Conservation (phyloP, 2,113 vertebrate species). For the Syrmaticus mikado region DNA sequence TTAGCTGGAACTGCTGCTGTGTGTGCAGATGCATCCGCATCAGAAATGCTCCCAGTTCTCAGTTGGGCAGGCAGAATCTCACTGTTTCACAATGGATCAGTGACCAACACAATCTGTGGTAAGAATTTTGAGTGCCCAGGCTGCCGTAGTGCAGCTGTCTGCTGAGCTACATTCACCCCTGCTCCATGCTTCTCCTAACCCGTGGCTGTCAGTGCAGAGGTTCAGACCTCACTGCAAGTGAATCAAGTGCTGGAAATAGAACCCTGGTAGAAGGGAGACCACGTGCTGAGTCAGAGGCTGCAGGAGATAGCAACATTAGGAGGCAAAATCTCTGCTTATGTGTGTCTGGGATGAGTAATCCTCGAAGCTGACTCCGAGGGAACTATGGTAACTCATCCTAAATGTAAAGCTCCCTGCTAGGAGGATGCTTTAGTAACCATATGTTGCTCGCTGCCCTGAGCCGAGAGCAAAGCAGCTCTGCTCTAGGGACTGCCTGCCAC, state of each 20-base stretch:
- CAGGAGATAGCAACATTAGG: conserved; percentile 12
- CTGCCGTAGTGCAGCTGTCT: background rate
- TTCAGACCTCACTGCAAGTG: background rate
- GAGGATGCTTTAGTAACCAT: conserved; percentile 38
- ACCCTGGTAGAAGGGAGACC: background rate
- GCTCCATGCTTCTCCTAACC: background rate
- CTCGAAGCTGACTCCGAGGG: conserved; percentile 40
- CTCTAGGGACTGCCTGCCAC: background rate
- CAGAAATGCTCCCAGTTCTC: background rate
- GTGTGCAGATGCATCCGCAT: background rate
- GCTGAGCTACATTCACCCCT: background rate
- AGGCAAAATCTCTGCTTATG: background rate
- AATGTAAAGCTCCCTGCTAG: conserved; percentile 28
- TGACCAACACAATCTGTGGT: background rate
- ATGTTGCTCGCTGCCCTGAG: conserved; percentile 13
- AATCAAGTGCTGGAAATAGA: conserved; percentile 28
- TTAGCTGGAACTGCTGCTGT: background rate
- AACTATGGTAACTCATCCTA: conserved; percentile 17
- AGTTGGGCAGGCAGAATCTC: background rate
- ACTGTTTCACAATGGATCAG: background rate
- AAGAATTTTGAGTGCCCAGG: background rate
- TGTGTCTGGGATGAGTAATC: conserved; percentile 61
- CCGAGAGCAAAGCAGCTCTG: background rate
- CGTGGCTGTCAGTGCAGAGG: background rate
- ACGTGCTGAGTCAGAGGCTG: conserved; percentile 33